Evolutionary conservation across 2,888 invertebrate species (phyloP).

Genomic region (Arctia plantaginis): DNA sequence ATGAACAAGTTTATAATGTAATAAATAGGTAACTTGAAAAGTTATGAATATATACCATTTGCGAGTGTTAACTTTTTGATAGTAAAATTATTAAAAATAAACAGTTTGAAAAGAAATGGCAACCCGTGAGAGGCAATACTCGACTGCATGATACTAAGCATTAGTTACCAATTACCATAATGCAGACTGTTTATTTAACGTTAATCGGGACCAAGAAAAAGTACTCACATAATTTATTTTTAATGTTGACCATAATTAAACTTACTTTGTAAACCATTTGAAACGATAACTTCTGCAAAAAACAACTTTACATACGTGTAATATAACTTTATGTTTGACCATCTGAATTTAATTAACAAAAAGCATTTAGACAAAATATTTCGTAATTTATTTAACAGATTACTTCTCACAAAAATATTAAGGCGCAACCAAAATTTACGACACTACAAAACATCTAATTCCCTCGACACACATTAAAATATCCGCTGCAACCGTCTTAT

Average conservation of each 20-base stretch:
- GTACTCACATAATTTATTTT: not conserved
- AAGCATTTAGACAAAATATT: slow-evolving; percentile 33
- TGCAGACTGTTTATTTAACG: no score
- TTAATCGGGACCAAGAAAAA: no score
- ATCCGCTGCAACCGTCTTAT: slow-evolving; percentile 62
- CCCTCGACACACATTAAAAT: slow-evolving; percentile 65
- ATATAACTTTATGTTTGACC: not conserved
- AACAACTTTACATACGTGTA: not conserved
- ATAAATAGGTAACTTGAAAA: not conserved
- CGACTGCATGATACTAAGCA: no score
- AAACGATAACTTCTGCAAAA: not conserved
- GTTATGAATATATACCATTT: not conserved
- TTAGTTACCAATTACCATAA: no score
- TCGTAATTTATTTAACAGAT: slow-evolving; percentile 32
- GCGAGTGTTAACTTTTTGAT: not conserved
- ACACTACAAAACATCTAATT: slow-evolving; percentile 51
- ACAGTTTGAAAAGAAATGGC: no score
- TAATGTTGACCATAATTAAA: not conserved
- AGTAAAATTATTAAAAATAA: not conserved
- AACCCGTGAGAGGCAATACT: no score
- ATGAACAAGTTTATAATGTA: not conserved
- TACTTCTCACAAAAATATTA: slow-evolving; percentile 45
- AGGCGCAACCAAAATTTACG: slow-evolving; percentile 45
- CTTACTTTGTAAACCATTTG: not conserved
- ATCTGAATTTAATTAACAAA: slow-evolving; percentile 31